These are phyloP conservation scores for Triplophysa yarkandensis DNA, from an alignment of 2,797 vertebrate genomes.

Conservation along the genomic window DNA sequence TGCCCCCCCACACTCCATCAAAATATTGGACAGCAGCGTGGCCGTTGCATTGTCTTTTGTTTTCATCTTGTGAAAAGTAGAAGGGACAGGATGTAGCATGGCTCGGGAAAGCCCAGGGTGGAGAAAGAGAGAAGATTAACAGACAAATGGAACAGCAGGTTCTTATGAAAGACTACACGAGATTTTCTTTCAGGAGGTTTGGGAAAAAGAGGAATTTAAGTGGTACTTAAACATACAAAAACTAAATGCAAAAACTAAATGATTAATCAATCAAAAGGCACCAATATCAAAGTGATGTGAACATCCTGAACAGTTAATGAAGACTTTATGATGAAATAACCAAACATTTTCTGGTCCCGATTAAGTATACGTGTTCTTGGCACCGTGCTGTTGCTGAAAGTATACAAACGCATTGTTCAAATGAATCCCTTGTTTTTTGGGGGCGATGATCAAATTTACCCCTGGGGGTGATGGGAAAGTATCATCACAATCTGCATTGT, in stretches of 20 bases:
- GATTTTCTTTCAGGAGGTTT: conserved; percentile 16
- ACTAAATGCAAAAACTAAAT: neutral
- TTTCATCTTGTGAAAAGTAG: neutral
- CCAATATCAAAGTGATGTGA: neutral
- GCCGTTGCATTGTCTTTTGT: neutral
- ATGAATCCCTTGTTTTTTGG: conserved; percentile 1
- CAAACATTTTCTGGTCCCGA: neutral
- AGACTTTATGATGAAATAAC: neutral
- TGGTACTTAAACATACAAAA: conserved; percentile 8
- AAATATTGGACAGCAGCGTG: neutral
- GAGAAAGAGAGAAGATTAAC: conserved; percentile 11
- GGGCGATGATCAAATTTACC: neutral
- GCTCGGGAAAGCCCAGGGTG: conserved; percentile 6
- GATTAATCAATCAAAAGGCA: neutral
- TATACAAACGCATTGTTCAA: conserved; percentile 3
- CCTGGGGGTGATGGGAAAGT: conserved; percentile 1
- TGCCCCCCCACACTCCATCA: conserved; percentile 13
- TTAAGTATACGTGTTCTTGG: neutral
- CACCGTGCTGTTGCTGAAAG: neutral
- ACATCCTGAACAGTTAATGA: neutral
- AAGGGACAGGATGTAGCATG: conserved; percentile 5
- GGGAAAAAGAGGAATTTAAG: neutral
- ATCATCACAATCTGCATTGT: conserved; percentile 6
- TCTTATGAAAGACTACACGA: neutral
- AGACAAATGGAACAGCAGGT: conserved; percentile 10